phyloP scores from a whole-genome alignment of 2,888 invertebrate genomes.

The Tachina grossa region DNA sequence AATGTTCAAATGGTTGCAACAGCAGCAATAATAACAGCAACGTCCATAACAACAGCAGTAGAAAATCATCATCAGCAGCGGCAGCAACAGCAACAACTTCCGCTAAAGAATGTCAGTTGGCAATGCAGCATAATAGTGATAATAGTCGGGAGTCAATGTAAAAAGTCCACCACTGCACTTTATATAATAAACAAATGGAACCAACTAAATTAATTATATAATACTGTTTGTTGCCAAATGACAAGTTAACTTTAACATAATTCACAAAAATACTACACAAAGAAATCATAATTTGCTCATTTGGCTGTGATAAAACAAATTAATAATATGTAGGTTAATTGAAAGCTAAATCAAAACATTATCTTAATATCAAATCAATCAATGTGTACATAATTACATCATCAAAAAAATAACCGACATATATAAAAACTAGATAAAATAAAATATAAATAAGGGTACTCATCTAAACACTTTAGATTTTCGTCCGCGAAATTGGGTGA shows the following conservation, averaged over 20 bases:
- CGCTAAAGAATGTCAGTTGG: constrained; percentile 70
- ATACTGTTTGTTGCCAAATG: constrained; percentile 71
- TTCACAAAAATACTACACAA: constrained; percentile 70
- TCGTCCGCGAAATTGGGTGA: not conserved
- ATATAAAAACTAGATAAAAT: constrained; percentile 44
- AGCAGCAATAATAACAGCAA: constrained; percentile 39
- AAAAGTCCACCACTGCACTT: constrained; percentile 29
- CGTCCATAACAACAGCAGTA: constrained; percentile 22
- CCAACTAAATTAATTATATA: constrained; percentile 8
- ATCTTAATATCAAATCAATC: constrained; percentile 47
- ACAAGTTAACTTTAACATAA: constrained; percentile 56
- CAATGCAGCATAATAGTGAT: constrained; percentile 85
- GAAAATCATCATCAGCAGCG: constrained; percentile 33
- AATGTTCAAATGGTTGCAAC: constrained; percentile 45
- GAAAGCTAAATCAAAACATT: constrained; percentile 58
- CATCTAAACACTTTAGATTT: not conserved
- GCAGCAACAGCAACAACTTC: constrained; percentile 34
- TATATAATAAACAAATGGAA: not conserved
- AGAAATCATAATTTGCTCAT: constrained; percentile 75
- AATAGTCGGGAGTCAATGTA: constrained; percentile 89
- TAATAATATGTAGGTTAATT: constrained; percentile 32
- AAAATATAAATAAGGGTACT: constrained; percentile 30
- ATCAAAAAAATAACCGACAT: constrained; percentile 27
- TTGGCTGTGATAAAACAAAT: constrained; percentile 79
- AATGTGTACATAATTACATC: constrained; percentile 51